Conservation (phyloP, 2,797 vertebrate species). For the Spinus olivaceus region DNA sequence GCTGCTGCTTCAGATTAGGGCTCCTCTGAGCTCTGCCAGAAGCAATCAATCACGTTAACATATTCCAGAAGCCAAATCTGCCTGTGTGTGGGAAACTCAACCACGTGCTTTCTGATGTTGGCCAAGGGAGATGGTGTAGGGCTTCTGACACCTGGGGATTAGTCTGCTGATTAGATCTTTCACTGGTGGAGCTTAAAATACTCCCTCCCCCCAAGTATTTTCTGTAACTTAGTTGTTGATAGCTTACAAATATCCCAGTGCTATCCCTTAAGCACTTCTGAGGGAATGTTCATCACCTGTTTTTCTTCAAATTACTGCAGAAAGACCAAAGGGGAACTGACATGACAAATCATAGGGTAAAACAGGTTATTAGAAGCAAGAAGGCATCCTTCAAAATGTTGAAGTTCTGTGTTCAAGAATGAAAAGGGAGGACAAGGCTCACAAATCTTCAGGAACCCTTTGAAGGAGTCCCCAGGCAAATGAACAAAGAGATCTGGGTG, state of each 20-base stretch:
- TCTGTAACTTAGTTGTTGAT: slow-evolving; percentile 16
- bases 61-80: slow-evolving; percentile 26
- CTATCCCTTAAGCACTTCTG: slow-evolving; percentile 30
- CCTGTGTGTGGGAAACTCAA: neutral
- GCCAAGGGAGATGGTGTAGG: slow-evolving; percentile 5
- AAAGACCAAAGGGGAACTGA: slow-evolving; percentile 35
- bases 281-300: slow-evolving; percentile 54
- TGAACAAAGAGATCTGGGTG: slow-evolving; percentile 50
- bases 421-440: slow-evolving; percentile 59
- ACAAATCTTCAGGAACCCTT: slow-evolving; percentile 56
- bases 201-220: neutral
- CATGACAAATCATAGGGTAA: slow-evolving; percentile 39
- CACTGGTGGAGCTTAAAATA: neutral
- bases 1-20: slow-evolving; percentile 23
- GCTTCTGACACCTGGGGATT: slow-evolving; percentile 37
- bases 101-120: neutral
- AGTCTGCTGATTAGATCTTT: slow-evolving; percentile 40
- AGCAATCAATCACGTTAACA: slow-evolving; percentile 34
- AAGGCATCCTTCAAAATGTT: slow-evolving; percentile 37
- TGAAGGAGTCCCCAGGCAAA: slow-evolving; percentile 48
- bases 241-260: slow-evolving; percentile 44
- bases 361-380: slow-evolving; percentile 44
- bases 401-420: slow-evolving; percentile 11
- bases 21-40: neutral
- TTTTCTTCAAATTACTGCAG: slow-evolving; percentile 56